phyloP scores from a whole-genome alignment of 2,888 invertebrate species.

The Trichacis sp. region DNA sequence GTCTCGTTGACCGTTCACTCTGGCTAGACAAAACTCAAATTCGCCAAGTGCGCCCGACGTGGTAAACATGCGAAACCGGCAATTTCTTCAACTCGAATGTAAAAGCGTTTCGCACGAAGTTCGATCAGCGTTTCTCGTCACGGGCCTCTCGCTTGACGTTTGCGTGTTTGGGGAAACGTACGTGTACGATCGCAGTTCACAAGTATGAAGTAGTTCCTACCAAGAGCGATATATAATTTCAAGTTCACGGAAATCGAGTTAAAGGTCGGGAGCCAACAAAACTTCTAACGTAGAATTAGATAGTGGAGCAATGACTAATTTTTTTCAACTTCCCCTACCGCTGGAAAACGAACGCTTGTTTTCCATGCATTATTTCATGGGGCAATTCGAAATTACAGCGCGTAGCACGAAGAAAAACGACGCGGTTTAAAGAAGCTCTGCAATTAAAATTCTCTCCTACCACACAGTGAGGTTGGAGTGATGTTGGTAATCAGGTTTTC shows the following conservation, averaged over 20 bases:
- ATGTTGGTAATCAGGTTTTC: no score
- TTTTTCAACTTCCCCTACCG: no score
- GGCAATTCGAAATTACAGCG: no score
- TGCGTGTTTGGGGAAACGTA: conserved; percentile 22
- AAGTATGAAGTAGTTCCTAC: no score
- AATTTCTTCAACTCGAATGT: no score
- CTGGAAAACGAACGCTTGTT: no score
- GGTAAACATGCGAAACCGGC: no score
- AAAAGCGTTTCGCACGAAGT: no score
- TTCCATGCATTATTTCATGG: no score
- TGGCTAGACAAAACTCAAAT: no score
- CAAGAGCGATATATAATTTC: conserved; percentile 33
- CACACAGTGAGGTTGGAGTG: neutral
- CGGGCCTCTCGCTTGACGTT: conserved; percentile 28
- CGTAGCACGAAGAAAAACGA: neutral
- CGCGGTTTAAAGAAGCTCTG: neutral
- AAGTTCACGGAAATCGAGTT: conserved; percentile 39
- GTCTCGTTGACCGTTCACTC: no score
- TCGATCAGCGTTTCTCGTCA: conserved; percentile 29
- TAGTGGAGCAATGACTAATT: neutral
- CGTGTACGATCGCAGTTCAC: conserved; percentile 10
- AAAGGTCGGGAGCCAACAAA: conserved; percentile 21
- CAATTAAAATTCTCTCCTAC: conserved; percentile 11
- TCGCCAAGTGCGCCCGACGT: no score
- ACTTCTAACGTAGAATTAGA: conserved; percentile 17